These are phyloP conservation scores for Hypotaenidia philippensis DNA, from an alignment of 2,797 vertebrate species.

Conservation along the genomic window DNA sequence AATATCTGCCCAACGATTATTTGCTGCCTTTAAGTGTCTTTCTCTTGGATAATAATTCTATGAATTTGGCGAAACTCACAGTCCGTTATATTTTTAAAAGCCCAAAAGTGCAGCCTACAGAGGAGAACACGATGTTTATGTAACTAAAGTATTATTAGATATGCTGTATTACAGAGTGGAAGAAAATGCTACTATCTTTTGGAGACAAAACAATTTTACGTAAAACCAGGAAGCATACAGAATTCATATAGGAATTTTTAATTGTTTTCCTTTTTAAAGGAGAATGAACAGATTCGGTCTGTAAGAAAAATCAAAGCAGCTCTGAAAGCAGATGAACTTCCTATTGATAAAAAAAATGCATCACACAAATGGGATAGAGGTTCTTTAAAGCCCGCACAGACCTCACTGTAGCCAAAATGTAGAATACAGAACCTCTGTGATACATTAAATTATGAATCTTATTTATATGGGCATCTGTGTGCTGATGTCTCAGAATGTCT, in stretches of 20 bases:
- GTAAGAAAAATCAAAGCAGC: constrained; percentile 66
- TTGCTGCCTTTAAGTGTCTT: constrained; percentile 63
- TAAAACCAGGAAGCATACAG: constrained; percentile 47
- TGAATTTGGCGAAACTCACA: constrained; percentile 30
- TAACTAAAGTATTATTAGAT: constrained; percentile 56
- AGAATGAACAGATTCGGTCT: constrained; percentile 48
- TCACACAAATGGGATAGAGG: constrained; percentile 42
- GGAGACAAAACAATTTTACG: constrained; percentile 34
- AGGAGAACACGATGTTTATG: constrained; percentile 47
- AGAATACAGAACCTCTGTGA: constrained; percentile 65
- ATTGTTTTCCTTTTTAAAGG: constrained; percentile 52
- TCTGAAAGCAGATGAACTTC: constrained; percentile 55
- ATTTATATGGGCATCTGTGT: constrained; percentile 79
- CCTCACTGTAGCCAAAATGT: constrained; percentile 59
- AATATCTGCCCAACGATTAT: not conserved
- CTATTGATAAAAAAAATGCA: not conserved
- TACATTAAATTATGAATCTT: constrained; percentile 72
- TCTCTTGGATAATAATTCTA: constrained; percentile 49
- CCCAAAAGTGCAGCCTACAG: constrained; percentile 49
- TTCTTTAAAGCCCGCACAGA: constrained; percentile 68
- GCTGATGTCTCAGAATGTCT: constrained; percentile 82
- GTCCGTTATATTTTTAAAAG: constrained; percentile 63
- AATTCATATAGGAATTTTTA: constrained; percentile 55
- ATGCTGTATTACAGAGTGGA: constrained; percentile 59
- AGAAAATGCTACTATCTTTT: constrained; percentile 51